Conservation (phyloP, 2,113 vertebrate genomes). For the Nansenia antarctica region DNA sequence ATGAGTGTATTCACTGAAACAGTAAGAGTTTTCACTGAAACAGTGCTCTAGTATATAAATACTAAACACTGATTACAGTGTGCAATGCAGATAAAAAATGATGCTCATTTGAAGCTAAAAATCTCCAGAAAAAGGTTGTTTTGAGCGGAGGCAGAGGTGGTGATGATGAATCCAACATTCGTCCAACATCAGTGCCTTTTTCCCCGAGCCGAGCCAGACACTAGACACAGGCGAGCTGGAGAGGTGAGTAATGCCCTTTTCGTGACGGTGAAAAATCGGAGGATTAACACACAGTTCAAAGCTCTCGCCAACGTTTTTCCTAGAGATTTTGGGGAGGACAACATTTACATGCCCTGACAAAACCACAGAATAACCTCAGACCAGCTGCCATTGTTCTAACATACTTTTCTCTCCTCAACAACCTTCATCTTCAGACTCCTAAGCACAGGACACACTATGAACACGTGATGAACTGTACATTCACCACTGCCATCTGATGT, state of each 20-base stretch:
- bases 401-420: too few species aligned
- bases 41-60: not conserved
- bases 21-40: too few species aligned
- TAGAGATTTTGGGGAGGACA: not conserved
- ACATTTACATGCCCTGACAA: not conserved
- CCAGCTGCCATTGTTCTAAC: too few species aligned
- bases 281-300: conserved; percentile 7
- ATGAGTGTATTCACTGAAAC: too few species aligned
- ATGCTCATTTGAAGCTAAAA: not conserved
- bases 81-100: not conserved
- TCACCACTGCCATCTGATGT: too few species aligned
- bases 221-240: not conserved
- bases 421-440: too few species aligned
- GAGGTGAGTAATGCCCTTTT: not conserved
- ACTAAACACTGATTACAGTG: not conserved
- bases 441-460: too few species aligned
- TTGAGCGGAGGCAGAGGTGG: not conserved
- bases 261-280: not conserved
- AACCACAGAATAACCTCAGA: not conserved
- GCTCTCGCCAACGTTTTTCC: not conserved
- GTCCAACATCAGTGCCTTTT: not conserved
- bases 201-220: not conserved
- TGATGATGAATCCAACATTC: not conserved
- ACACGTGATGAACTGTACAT: too few species aligned
- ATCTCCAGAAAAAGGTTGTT: not conserved